Evolutionary conservation across 1,140 invertebrate genomes (phyloP).

Genomic region (Fopius arisanus): DNA sequence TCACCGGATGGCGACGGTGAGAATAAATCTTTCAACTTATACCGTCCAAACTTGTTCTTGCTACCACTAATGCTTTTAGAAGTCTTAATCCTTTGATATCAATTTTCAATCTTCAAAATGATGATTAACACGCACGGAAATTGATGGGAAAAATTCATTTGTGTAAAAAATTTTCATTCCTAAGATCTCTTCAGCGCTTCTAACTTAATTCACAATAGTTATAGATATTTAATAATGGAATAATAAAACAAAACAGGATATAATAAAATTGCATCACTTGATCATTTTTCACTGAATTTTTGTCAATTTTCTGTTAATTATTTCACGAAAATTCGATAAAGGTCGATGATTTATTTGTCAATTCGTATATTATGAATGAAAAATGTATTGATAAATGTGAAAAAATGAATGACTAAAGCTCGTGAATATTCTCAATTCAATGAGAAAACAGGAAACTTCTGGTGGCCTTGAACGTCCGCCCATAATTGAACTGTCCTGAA

Average conservation of each 20-base stretch:
- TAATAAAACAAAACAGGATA: too few relatives aligned
- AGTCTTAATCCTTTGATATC: background rate
- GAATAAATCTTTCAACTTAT: constrained; percentile 34
- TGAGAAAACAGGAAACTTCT: too few relatives aligned
- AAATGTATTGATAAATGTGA: too few relatives aligned
- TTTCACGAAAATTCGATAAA: background rate
- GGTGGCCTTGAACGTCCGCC: too few relatives aligned
- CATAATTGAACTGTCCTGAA: background rate
- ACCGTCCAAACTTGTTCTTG: background rate
- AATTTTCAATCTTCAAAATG: background rate
- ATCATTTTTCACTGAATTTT: too few relatives aligned
- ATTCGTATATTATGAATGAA: too few relatives aligned
- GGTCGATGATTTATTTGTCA: background rate
- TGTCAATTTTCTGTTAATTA: too few relatives aligned
- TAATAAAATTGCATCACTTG: too few relatives aligned
- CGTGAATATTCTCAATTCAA: background rate
- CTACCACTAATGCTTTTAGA: background rate
- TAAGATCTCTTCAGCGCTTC: too few relatives aligned
- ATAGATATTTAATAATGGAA: too few relatives aligned
- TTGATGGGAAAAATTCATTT: background rate
- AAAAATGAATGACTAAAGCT: background rate
- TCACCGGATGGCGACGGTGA: constrained; percentile 86
- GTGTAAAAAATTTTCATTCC: too few relatives aligned
- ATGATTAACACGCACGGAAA: background rate
- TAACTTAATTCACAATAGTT: too few relatives aligned